phyloP scores from a whole-genome alignment of 2,113 vertebrate species.

The Hemiprocne comata region DNA sequence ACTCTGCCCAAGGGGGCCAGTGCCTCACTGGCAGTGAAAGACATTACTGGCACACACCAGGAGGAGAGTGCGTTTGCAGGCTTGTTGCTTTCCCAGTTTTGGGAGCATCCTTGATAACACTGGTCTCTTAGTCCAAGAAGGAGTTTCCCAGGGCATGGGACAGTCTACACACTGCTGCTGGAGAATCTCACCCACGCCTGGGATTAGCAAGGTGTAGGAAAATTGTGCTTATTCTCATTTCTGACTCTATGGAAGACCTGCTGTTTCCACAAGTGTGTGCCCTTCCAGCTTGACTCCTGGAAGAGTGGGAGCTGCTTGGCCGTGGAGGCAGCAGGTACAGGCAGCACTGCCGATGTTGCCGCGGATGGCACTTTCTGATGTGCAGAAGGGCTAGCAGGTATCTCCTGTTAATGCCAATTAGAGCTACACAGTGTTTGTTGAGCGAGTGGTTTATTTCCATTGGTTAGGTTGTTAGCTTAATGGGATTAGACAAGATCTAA shows the following conservation, averaged over 20 bases:
- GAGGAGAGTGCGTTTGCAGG: not conserved
- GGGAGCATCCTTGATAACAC: not conserved
- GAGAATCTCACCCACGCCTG: not conserved
- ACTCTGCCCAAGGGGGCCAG: not conserved
- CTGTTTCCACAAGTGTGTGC: not conserved
- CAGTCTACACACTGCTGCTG: not conserved
- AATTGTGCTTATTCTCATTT: not conserved
- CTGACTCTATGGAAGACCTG: not conserved
- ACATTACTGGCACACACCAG: not conserved
- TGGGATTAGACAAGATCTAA: constrained; percentile 14
- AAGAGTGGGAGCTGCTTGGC: not conserved
- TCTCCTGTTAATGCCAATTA: constrained; percentile 36
- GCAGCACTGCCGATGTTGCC: not conserved
- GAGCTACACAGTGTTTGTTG: constrained; percentile 13
- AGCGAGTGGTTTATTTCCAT: not conserved
- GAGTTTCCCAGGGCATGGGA: not conserved
- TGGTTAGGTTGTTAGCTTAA: constrained; percentile 48
- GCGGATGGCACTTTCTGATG: not conserved
- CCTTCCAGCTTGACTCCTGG: not conserved
- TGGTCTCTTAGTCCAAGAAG: not conserved
- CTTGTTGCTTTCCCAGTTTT: not conserved
- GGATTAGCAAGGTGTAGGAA: not conserved
- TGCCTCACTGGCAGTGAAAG: not conserved
- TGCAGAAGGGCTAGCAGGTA: not conserved
- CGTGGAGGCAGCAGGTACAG: fast-evolving